Conservation (phyloP, 2,113 vertebrate species). For the Aegithalos caudatus region DNA sequence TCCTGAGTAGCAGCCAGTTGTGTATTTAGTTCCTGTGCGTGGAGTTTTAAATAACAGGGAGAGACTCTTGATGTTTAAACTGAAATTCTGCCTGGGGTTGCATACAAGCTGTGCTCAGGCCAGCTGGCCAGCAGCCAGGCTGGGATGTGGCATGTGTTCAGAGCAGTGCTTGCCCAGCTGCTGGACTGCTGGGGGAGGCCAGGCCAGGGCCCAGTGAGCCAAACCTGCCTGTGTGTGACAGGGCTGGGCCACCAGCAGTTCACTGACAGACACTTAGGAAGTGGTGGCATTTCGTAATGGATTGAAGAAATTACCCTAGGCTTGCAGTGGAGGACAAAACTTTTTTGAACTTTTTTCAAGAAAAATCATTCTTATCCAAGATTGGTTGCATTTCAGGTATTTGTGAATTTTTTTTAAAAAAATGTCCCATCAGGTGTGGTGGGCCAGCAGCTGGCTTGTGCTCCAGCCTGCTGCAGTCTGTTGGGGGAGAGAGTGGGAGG, state of each 20-base stretch:
- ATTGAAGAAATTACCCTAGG: background rate
- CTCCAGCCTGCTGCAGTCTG: background rate
- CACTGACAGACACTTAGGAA: background rate
- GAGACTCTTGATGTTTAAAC: background rate
- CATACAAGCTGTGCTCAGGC: background rate
- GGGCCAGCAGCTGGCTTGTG: background rate
- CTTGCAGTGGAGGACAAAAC: background rate
- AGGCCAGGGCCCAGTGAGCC: background rate
- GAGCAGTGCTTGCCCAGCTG: background rate
- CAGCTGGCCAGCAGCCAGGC: conserved; percentile 10
- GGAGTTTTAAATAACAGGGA: background rate
- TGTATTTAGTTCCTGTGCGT: background rate
- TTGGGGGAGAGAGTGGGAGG: background rate
- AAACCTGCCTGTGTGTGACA: background rate
- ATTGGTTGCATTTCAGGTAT: background rate
- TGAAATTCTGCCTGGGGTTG: background rate
- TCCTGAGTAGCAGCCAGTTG: background rate
- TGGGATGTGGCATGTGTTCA: background rate
- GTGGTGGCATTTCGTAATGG: background rate
- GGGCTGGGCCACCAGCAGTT: background rate
- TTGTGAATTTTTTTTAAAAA: background rate
- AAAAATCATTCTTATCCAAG: background rate
- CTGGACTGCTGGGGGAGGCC: background rate
- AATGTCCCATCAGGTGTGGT: background rate
- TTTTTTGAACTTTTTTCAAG: background rate